These are phyloP conservation scores for Crenuchus spilurus DNA, from an alignment of 2,797 vertebrate genomes.

Conservation along the genomic window DNA sequence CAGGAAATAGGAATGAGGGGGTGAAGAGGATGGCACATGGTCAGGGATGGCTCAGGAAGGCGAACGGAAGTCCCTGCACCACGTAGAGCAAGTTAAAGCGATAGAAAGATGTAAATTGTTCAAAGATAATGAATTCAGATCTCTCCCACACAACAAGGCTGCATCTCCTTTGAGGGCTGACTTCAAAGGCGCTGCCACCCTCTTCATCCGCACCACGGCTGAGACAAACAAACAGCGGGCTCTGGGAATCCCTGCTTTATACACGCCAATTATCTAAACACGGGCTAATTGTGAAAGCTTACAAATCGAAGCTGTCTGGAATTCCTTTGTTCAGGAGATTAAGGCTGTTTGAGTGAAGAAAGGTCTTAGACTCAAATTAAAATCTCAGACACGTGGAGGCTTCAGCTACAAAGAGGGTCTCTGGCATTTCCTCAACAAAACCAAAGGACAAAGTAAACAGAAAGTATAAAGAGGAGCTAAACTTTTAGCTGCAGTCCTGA, in stretches of 20 bases:
- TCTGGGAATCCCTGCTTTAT: conserved; percentile 19
- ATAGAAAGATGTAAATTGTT: conserved; percentile 23
- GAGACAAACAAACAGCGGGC: conserved; percentile 21
- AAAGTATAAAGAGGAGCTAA: not conserved
- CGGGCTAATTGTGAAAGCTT: conserved; percentile 24
- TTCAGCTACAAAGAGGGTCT: conserved; percentile 1
- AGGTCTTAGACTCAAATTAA: not conserved
- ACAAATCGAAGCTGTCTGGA: conserved; percentile 13
- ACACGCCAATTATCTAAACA: conserved; percentile 19
- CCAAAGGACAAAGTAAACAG: not conserved
- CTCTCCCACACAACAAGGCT: conserved; percentile 46
- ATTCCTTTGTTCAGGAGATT: conserved; percentile 19
- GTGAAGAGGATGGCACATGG: not conserved
- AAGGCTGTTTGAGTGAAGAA: conserved; percentile 5
- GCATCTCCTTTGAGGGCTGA: conserved; percentile 35
- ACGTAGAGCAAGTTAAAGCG: conserved; percentile 5
- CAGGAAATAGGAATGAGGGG: conserved; percentile 20
- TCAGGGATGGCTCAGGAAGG: not conserved
- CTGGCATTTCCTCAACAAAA: not conserved
- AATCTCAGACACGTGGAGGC: not conserved
- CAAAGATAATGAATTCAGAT: conserved; percentile 50
- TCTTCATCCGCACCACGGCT: not conserved
- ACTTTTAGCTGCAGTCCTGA: not conserved
- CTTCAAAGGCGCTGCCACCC: conserved; percentile 44
- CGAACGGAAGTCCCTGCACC: conserved; percentile 18